Percentiles rank a stretch among this genome's conserved stretches.
Evolutionary conservation across 2,888 invertebrate species (phyloP).

Genomic region (Stenoptilia bipunctidactyla): DNA sequence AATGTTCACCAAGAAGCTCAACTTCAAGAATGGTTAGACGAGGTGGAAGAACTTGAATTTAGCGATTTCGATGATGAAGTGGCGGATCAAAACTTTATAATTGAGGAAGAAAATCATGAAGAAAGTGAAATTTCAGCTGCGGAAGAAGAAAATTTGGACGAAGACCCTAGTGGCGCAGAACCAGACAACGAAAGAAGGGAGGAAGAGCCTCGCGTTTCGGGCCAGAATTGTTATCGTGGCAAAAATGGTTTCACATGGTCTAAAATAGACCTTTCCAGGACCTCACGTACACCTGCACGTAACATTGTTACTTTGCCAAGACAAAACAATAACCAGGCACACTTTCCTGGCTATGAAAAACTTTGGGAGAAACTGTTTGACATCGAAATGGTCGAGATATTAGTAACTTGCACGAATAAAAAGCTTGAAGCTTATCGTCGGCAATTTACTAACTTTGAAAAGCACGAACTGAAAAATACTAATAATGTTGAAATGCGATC

Average conservation of each 20-base stretch:
- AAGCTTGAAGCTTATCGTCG: background rate
- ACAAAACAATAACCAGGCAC: background rate
- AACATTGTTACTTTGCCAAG: background rate
- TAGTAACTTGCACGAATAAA: background rate
- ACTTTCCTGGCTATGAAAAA: background rate
- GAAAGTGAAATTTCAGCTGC: background rate
- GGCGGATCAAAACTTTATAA: slow-evolving; percentile 2
- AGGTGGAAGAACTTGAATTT: background rate
- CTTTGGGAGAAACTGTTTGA: background rate
- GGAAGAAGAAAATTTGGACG: background rate
- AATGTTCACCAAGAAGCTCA: too few species aligned
- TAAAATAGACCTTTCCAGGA: background rate
- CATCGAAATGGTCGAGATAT: background rate
- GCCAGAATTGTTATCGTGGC: background rate
- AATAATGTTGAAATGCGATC: background rate
- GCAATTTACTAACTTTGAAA: background rate
- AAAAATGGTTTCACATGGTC: background rate
- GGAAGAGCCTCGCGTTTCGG: background rate
- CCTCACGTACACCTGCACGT: background rate
- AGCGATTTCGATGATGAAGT: slow-evolving; percentile 7
- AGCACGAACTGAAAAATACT: background rate
- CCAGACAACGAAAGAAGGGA: background rate
- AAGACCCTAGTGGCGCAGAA: background rate
- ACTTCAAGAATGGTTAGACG: background rate
- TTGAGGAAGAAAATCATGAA: background rate